Evolutionary conservation across 2,888 invertebrate species (phyloP), one percentile per base, ranked within the genome.

Genomic region (Lasioglossum marginatum): DNA sequence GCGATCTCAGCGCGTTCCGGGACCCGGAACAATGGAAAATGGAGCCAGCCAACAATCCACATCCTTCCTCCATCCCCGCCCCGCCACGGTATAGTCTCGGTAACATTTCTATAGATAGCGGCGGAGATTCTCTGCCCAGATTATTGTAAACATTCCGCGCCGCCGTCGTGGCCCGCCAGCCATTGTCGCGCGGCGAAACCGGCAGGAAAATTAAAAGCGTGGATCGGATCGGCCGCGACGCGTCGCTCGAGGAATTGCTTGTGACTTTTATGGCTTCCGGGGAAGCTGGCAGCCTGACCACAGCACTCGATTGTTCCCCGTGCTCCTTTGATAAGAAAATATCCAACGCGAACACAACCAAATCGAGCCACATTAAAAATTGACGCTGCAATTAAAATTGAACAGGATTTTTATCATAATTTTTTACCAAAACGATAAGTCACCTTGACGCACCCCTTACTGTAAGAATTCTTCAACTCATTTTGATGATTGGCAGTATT

Each of bases 41-140:
- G 74, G 72, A 88, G 77, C 83, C 77, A 70, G 76, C 82, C 90
- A 81, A 86, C 88, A 79, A 86, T 83, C 82, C 78, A 27, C 70
- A 37, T 66, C 52, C 31, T 68, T 27, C 57, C 66, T 66, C 6
- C 16, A 31, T 12, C 14, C 4, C 57, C 19, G 31, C 57, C 31
- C 14, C 27, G 31, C 31, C 0, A 0, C 27, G 14, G 27, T 5
- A 31, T 5, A 31, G 16, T 40, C 43, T 1, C 40, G 4, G 60
- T 72, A 77, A 73, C 68, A 76, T 85, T 85, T 85, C 85, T 66
- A 75, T 79, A 31, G 79, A 76, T 52, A 48, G 45, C 31, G 27
- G 34, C 52, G 75, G 27, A 48, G 85, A 85, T 85, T 66, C 75
- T 63, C 74, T 79, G 37, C 66, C 72, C 85, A 27, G 85, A 85